Percentiles rank a stretch among this genome's conserved stretches.
Conservation (phyloP, 1,140 invertebrate species). For the Adelges cooleyi region DNA sequence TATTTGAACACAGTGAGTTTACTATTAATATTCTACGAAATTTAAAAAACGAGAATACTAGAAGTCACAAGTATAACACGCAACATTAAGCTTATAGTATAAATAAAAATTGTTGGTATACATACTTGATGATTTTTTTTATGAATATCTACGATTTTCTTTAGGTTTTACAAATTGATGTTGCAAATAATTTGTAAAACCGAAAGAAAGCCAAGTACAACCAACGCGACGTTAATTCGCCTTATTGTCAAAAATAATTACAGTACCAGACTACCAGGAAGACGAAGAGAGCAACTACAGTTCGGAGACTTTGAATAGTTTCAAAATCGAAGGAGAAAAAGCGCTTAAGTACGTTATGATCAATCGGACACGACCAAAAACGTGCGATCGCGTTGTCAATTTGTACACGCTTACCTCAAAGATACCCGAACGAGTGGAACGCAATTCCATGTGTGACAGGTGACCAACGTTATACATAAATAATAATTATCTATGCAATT, state of each 20-base stretch:
- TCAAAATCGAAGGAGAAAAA: slow-evolving; percentile 16
- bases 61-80: not conserved
- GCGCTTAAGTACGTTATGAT: slow-evolving; percentile 41
- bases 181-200: too few species aligned
- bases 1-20: slow-evolving; percentile 9
- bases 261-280: slow-evolving; percentile 30
- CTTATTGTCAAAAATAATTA: too few species aligned
- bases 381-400: slow-evolving; percentile 60
- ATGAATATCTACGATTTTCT: not conserved
- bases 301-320: not conserved
- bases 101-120: too few species aligned
- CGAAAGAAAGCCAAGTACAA: too few species aligned
- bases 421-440: slow-evolving; percentile 10
- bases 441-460: slow-evolving; percentile 23
- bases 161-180: too few species aligned
- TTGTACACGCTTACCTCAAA: slow-evolving; percentile 39
- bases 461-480: too few species aligned
- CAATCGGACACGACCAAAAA: slow-evolving; percentile 61
- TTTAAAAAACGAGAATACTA: not conserved
- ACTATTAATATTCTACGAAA: not conserved
- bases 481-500: too few species aligned
- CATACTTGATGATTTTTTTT: not conserved
- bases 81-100: too few species aligned
- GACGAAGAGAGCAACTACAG: not conserved
- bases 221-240: too few species aligned